Evolutionary conservation across 2,797 vertebrate genomes (phyloP).

Genomic region (Pipistrellus pygmaeus): DNA sequence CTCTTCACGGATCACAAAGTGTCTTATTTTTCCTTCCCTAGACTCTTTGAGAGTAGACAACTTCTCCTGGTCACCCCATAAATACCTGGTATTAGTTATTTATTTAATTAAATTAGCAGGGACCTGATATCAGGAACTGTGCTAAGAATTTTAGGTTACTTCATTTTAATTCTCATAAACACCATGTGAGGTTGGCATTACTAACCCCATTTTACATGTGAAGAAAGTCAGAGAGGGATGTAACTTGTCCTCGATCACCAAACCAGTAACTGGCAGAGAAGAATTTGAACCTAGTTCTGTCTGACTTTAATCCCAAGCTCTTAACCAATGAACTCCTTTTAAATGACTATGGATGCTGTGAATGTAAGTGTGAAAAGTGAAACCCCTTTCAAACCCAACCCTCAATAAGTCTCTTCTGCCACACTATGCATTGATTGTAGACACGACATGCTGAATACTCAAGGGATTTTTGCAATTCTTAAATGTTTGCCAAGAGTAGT

Average conservation of each 20-base stretch:
- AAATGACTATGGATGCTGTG: neutral
- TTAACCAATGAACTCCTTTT: neutral
- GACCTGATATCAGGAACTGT: neutral
- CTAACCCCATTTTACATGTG: neutral
- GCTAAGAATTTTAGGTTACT: neutral
- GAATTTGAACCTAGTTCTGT: slow-evolving; percentile 10
- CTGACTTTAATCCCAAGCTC: slow-evolving; percentile 28
- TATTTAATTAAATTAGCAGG: neutral
- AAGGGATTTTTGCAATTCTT: slow-evolving; percentile 7
- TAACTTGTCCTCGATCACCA: neutral
- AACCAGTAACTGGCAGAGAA: neutral
- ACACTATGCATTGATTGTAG: neutral
- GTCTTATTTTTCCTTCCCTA: neutral
- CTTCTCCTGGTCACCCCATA: neutral
- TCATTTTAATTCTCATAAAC: slow-evolving; percentile 1
- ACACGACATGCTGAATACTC: neutral
- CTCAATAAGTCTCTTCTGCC: neutral
- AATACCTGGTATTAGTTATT: neutral
- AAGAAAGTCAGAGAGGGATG: neutral
- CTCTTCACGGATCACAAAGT: neutral
- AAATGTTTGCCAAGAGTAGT: neutral
- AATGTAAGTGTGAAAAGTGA: neutral
- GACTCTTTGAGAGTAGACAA: neutral
- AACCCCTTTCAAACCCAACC: neutral
- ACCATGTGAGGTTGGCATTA: neutral